These are phyloP conservation scores for Scopus umbretta DNA, from an alignment of 2,113 vertebrate species.

Conservation along the genomic window DNA sequence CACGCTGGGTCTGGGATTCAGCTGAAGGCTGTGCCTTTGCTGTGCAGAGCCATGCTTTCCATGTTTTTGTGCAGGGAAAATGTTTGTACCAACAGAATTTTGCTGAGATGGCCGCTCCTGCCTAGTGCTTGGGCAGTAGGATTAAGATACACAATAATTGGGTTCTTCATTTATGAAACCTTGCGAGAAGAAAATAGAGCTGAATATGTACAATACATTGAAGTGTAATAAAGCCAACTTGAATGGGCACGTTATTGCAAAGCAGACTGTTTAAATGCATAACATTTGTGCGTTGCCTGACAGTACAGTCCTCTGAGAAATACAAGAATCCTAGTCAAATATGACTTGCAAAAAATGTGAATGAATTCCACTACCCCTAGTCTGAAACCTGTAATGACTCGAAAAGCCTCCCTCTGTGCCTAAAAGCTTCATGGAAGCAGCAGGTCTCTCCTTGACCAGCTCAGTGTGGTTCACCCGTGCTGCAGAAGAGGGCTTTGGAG, in stretches of 20 bases:
- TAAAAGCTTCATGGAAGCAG: background rate
- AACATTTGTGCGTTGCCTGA: background rate
- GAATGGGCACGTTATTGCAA: background rate
- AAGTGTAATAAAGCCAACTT: background rate
- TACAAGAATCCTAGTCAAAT: background rate
- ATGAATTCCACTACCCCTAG: background rate
- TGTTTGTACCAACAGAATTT: no score
- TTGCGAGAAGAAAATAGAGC: background rate
- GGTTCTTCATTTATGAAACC: background rate
- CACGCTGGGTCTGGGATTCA: background rate
- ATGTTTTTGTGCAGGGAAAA: rapidly evolving
- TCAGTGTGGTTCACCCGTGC: no score
- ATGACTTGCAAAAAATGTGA: background rate
- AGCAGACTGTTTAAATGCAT: background rate
- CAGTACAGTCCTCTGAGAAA: background rate
- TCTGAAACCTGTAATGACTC: background rate
- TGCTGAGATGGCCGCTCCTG: rapidly evolving
- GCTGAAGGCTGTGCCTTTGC: background rate
- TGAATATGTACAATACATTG: background rate
- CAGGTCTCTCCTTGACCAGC: background rate
- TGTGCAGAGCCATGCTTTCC: background rate
- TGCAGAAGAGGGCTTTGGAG: rapidly evolving
- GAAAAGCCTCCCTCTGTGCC: no score
- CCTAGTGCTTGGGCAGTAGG: background rate
- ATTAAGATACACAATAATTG: background rate